Conservation (phyloP, 2,888 invertebrate species). For the Drosophila mayaguana region DNA sequence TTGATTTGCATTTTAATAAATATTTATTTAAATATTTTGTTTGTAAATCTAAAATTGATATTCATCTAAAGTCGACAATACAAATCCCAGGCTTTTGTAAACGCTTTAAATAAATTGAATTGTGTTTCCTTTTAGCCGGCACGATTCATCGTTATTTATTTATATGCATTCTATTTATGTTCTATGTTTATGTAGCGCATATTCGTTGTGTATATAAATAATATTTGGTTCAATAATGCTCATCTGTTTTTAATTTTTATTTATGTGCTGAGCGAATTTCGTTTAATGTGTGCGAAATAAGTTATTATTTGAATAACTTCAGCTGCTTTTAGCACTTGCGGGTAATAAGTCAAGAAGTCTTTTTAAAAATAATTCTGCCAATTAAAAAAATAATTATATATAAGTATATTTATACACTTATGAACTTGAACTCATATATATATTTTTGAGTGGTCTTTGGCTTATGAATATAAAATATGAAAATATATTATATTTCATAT, state of each 20-base stretch:
- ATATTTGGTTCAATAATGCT: constrained; percentile 16
- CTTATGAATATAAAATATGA: not conserved
- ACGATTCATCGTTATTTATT: constrained; percentile 1
- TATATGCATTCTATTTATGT: not conserved
- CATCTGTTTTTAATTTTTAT: constrained; percentile 42
- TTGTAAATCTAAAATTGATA: not conserved
- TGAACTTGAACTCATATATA: constrained; percentile 5
- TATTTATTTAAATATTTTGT: not conserved
- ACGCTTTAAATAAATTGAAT: not conserved
- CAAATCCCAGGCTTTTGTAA: not conserved
- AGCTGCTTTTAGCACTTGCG: constrained; percentile 19
- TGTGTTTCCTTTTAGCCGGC: not conserved
- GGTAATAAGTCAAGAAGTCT: constrained; percentile 17
- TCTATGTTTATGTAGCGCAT: not conserved
- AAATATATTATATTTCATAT: not conserved
- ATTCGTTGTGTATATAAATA: not conserved
- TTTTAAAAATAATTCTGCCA: not conserved
- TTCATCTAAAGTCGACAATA: not conserved
- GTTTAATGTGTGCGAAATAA: constrained; percentile 21
- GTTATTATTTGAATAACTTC: constrained; percentile 17
- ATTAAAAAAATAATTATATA: not conserved
- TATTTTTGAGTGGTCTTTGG: not conserved
- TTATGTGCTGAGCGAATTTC: constrained; percentile 31
- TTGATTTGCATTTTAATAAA: not conserved
- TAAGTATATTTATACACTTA: not conserved